These are phyloP conservation scores for Hyphantria cunea DNA, from an alignment of 1,140 invertebrate species.

Conservation along the genomic window DNA sequence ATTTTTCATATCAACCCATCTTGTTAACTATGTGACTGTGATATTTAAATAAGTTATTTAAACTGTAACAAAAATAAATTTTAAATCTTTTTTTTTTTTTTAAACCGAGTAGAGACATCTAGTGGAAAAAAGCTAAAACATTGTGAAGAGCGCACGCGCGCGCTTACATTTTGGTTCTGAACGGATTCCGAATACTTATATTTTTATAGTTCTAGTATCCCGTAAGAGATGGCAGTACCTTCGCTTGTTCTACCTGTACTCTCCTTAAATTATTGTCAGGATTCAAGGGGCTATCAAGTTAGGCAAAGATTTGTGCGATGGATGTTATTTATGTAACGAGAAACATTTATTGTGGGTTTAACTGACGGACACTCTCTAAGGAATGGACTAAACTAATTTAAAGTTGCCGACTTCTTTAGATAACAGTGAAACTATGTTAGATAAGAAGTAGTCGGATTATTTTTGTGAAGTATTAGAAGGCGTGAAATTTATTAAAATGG, in stretches of 20 bases:
- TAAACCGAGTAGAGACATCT: constrained; percentile 8
- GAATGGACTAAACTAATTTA: too few species aligned
- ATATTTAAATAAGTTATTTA: constrained; percentile 8
- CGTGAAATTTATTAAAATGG: constrained; percentile 21
- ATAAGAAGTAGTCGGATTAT: too few species aligned
- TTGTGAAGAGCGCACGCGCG: too few species aligned
- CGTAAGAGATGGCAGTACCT: constrained; percentile 1
- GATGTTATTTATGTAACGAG: constrained; percentile 21
- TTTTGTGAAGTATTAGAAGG: constrained; percentile 2
- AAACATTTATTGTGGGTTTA: constrained; percentile 16
- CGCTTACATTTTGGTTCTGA: too few species aligned
- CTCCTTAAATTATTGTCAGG: constrained; percentile 6
- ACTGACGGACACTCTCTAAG: constrained; percentile 6
- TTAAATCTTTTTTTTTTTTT: constrained; percentile 1
- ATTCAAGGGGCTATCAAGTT: constrained; percentile 15
- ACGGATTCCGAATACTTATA: too few species aligned
- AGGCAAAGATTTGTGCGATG: constrained; percentile 14
- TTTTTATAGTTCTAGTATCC: too few species aligned
- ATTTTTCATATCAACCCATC: too few species aligned
- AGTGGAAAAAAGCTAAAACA: neutral
- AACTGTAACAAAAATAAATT: neutral
- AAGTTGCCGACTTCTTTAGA: neutral
- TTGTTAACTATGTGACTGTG: constrained; percentile 14
- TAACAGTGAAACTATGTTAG: neutral
- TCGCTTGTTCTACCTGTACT: neutral